phyloP scores from a whole-genome alignment of 2,113 vertebrate species.

The Catharus bicknelli region DNA sequence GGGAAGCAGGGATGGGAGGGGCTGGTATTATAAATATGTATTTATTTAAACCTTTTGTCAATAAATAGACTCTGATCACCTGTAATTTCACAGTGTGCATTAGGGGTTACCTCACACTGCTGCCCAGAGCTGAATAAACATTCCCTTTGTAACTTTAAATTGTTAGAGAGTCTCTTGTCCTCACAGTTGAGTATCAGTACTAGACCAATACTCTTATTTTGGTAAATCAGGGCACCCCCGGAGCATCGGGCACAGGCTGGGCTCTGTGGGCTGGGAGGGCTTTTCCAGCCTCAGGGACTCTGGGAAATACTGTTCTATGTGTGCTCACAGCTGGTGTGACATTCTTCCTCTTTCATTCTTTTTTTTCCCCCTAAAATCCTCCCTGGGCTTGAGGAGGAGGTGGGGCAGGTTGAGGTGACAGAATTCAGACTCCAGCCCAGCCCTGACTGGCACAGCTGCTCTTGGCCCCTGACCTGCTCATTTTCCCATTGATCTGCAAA shows the following conservation, averaged over 20 bases:
- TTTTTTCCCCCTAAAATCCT: background rate
- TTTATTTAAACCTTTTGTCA: too few species aligned
- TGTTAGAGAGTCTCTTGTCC: too few species aligned
- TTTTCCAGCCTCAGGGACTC: rapidly evolving
- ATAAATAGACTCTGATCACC: too few species aligned
- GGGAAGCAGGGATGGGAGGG: too few species aligned
- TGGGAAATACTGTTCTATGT: rapidly evolving
- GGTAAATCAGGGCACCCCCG: background rate
- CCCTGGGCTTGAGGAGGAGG: background rate
- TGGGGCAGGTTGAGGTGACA: background rate
- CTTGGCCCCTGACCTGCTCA: background rate
- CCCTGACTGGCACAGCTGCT: background rate
- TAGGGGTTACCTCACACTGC: too few species aligned
- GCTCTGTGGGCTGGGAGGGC: rapidly evolving
- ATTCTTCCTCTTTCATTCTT: rapidly evolving
- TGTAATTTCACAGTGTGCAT: too few species aligned
- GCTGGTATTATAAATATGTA: too few species aligned
- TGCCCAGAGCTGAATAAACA: too few species aligned
- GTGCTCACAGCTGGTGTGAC: background rate
- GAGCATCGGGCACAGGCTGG: rapidly evolving
- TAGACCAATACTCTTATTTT: too few species aligned
- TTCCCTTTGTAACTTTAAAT: too few species aligned
- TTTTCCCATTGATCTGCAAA: background rate
- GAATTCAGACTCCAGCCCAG: background rate
- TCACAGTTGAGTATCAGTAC: too few species aligned